Evolutionary conservation across 2,888 invertebrate species (phyloP), one percentile per base, ranked within the genome.

Genomic region (Conistra vaccinii): DNA sequence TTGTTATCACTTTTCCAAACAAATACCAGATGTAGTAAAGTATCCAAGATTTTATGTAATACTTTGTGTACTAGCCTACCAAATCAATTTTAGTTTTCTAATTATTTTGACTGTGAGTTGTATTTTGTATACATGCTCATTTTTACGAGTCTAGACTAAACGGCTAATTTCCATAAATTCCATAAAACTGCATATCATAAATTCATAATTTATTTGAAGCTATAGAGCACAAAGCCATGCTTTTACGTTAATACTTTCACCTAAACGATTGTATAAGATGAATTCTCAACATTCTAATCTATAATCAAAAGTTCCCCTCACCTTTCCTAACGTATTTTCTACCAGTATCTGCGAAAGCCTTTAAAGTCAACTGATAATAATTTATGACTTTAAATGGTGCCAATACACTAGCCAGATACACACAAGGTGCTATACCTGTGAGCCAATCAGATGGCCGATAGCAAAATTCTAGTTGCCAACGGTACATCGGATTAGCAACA

Each of bases 1-100:
- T 39, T 69, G 78, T 61, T 80, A 80, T 80, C 80, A 80, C 29
- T 84, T 72, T 69, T 58, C 35, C 62, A 75, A 80, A 84, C 70
- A 81, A 68, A 71, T 72, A 17, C 32, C 9, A 51, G 65, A 65
- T 83, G 35, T 55, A 65, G 42, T 60, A 60, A 60, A 65, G 42
- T 60, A 60, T 51, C 29, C 29, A 23, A 77, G 72, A 53, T 63
- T 81, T 74, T 7, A 61, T 60, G 20, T 48, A 14, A 60, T 6
- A 55, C 14, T 68, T 14, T 1, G 14, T 45, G 26, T 53, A 69
- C 29, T 35, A 58, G 60, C 6, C 14, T 14, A 53, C 14, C 17
- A 14, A 51, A 79, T 55, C 3, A 12, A 60, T 53, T 32, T 53
- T 14, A 3, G 17, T 26, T 48, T 66, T 29, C 7, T 23, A 1